Percentiles rank a stretch among this genome's conserved stretches.
phyloP scores from a whole-genome alignment of 1,140 invertebrate species.

The Anadara kagoshimensis region DNA sequence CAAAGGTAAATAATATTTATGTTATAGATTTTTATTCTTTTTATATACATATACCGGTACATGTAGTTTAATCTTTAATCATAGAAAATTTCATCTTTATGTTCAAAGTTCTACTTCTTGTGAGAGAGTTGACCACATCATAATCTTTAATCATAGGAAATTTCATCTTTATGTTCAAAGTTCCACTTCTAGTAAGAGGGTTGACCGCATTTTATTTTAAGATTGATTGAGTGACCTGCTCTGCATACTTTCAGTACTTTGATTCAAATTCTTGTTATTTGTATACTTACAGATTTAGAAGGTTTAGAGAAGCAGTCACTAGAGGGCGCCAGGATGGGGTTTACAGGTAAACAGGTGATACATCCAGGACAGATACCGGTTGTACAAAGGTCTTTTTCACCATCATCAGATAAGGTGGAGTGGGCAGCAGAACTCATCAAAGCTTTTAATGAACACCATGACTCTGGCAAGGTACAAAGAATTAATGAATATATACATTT shows the following conservation, averaged over 20 bases:
- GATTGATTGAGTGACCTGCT: neutral
- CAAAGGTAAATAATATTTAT: conserved; percentile 76
- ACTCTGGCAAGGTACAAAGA: conserved; percentile 76
- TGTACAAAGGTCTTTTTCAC: conserved; percentile 80
- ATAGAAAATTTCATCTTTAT: too few relatives aligned
- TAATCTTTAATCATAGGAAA: too few relatives aligned
- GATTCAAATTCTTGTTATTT: neutral
- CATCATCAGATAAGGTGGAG: conserved; percentile 76
- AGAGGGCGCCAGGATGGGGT: conserved; percentile 81
- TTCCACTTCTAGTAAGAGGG: too few relatives aligned
- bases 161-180: too few relatives aligned
- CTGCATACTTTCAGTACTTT: too few relatives aligned
- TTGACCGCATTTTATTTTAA: neutral
- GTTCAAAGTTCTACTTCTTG: too few relatives aligned
- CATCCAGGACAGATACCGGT: conserved; percentile 81
- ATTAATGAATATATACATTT: too few relatives aligned
- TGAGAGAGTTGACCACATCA: too few relatives aligned
- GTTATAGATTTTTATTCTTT: too few relatives aligned
- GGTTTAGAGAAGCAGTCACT: conserved; percentile 76
- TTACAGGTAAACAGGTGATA: conserved; percentile 85
- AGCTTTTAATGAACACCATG: conserved; percentile 79
- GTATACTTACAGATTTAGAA: conserved; percentile 72
- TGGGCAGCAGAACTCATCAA: conserved; percentile 81
- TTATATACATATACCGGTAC: too few relatives aligned
- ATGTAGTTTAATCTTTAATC: too few relatives aligned